Conservation (phyloP, 2,888 invertebrate genomes). For the Chromoteleia sp. region DNA sequence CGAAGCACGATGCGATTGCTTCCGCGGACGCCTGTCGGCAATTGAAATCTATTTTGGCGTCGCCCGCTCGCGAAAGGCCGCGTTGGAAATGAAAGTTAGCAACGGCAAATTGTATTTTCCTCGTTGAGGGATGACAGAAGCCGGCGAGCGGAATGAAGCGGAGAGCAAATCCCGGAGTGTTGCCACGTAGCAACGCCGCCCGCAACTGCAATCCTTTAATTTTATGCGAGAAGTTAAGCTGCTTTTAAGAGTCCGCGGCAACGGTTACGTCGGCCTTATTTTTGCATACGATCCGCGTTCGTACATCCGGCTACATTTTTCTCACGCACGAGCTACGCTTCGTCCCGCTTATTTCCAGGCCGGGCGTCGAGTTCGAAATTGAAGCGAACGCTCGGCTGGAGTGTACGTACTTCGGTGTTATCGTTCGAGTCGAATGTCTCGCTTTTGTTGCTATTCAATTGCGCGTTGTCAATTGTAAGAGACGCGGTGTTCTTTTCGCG, state of each 20-base stretch:
- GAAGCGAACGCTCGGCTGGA: too few species aligned
- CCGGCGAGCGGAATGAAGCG: constrained; percentile 52
- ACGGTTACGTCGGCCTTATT: constrained; percentile 54
- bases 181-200: constrained; percentile 75
- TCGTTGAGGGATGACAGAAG: constrained; percentile 65
- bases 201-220: constrained; percentile 83
- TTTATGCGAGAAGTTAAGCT: constrained; percentile 84
- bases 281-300: constrained; percentile 48
- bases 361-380: constrained; percentile 6
- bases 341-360: constrained; percentile 13
- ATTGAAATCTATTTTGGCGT: constrained; percentile 74
- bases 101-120: constrained; percentile 80
- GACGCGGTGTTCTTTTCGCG: not conserved
- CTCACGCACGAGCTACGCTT: constrained; percentile 17
- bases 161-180: constrained; percentile 63
- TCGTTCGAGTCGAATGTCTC: not conserved
- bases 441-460: constrained; percentile 2
- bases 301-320: constrained; percentile 32
- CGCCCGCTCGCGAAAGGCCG: constrained; percentile 67
- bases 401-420: constrained; percentile 2
- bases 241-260: constrained; percentile 79
- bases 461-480: not conserved
- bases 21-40: constrained; percentile 71
- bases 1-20: constrained; percentile 71
- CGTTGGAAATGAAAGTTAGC: constrained; percentile 79